A percentile compares a stretch with the other conserved stretches of the same genome.
Conservation (phyloP, 2,113 vertebrate species). For the Podiceps cristatus region DNA sequence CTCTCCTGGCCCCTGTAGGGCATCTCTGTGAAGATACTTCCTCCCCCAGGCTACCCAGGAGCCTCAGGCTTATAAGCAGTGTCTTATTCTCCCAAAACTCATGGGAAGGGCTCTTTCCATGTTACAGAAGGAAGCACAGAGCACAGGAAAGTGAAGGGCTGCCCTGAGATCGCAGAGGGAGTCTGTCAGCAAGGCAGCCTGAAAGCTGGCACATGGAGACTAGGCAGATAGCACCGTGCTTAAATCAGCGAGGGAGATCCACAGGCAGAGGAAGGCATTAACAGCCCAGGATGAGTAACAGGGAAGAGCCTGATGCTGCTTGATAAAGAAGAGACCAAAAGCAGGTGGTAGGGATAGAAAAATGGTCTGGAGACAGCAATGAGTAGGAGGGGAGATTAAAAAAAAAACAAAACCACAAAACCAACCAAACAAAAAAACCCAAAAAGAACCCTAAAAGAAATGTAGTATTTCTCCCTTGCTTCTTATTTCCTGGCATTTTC, state of each 20-base stretch:
- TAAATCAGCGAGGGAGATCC: neutral
- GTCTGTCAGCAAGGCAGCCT: neutral
- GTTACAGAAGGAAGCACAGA: neutral
- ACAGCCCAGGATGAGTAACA: neutral
- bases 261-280: neutral
- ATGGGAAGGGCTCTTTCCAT: neutral
- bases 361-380: neutral
- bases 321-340: neutral
- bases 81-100: neutral
- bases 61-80: neutral
- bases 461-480: neutral
- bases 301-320: neutral
- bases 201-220: fast-evolving
- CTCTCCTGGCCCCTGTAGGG: neutral
- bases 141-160: neutral
- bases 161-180: neutral
- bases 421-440: too few relatives aligned
- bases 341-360: neutral
- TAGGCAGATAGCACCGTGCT: neutral
- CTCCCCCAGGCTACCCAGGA: neutral
- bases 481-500: neutral
- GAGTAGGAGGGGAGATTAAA: neutral
- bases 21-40: neutral
- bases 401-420: too few relatives aligned
- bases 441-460: neutral